Percentiles rank a stretch among this genome's conserved stretches.
Conservation (phyloP, 2,888 invertebrate species). For the Morpho achilles region DNA sequence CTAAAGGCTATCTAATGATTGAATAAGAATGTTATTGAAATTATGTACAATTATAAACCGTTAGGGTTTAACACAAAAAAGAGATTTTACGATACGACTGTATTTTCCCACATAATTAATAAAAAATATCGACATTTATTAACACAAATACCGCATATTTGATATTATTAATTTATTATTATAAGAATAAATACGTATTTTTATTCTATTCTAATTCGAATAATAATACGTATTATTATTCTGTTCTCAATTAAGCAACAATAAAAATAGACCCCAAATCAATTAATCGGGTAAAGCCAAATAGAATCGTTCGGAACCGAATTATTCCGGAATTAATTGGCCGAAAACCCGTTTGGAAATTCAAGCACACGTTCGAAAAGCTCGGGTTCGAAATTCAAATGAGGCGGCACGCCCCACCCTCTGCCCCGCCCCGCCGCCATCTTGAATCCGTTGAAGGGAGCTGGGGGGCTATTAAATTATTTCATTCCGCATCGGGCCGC, state of each 20-base stretch:
- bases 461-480: slow-evolving; percentile 75
- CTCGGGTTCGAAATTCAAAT: slow-evolving; percentile 77
- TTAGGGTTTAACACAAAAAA: too few relatives aligned
- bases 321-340: slow-evolving; percentile 75
- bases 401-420: slow-evolving; percentile 74
- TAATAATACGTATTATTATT: too few relatives aligned
- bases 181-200: too few relatives aligned
- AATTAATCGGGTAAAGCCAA: slow-evolving; percentile 62
- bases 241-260: slow-evolving; percentile 8
- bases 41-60: too few relatives aligned
- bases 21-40: too few relatives aligned
- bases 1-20: too few relatives aligned
- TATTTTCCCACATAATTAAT: too few relatives aligned
- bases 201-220: too few relatives aligned
- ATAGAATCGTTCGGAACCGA: slow-evolving; percentile 55
- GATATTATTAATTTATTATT: too few relatives aligned
- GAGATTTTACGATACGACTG: too few relatives aligned
- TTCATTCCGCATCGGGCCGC: slow-evolving; percentile 76
- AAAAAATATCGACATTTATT: too few relatives aligned
- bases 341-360: slow-evolving; percentile 66
- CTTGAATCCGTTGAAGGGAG: slow-evolving; percentile 60
- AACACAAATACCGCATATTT: too few relatives aligned
- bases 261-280: slow-evolving; percentile 32
- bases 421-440: slow-evolving; percentile 74
- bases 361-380: slow-evolving; percentile 74